These are phyloP conservation scores for Pheosia gnoma DNA, from an alignment of 2,888 invertebrate genomes.

Conservation along the genomic window DNA sequence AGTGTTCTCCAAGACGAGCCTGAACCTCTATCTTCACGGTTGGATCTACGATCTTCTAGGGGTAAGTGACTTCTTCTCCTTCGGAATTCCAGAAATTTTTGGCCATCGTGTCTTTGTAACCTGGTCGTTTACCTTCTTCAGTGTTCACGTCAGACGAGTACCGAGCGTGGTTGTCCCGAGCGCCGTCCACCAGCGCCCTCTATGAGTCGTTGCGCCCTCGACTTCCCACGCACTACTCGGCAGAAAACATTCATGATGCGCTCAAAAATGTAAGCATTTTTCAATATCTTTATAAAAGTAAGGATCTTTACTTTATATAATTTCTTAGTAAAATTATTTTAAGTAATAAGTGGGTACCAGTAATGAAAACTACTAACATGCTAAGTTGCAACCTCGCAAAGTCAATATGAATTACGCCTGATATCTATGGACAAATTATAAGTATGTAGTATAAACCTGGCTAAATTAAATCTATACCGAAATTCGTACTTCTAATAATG, in stretches of 20 bases:
- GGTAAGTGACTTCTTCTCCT: conserved; percentile 44
- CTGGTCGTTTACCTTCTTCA: conserved; percentile 79
- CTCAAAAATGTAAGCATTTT: conserved; percentile 89
- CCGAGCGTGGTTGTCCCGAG: conserved; percentile 95
- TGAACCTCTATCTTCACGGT: conserved; percentile 75
- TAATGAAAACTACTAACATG: too few species aligned
- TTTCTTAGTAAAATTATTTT: too few species aligned
- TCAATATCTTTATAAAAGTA: background rate
- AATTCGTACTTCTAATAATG: too few species aligned
- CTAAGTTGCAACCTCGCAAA: too few species aligned
- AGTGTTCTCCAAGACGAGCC: conserved; percentile 79
- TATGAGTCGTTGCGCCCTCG: conserved; percentile 95
- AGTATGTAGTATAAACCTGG: too few species aligned
- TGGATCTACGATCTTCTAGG: conserved; percentile 81
- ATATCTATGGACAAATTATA: too few species aligned
- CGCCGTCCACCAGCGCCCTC: conserved; percentile 95
- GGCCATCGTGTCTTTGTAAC: conserved; percentile 30
- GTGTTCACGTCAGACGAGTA: conserved; percentile 97
- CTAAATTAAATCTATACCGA: too few species aligned
- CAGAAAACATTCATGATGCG: conserved; percentile 95
- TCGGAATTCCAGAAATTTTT: background rate
- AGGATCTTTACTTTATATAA: too few species aligned
- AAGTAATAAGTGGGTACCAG: too few species aligned
- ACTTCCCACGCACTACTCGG: conserved; percentile 91
- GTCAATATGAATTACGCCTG: too few species aligned